Evolutionary conservation across 1,140 invertebrate species (phyloP).

Genomic region (Spodoptera frugiperda): DNA sequence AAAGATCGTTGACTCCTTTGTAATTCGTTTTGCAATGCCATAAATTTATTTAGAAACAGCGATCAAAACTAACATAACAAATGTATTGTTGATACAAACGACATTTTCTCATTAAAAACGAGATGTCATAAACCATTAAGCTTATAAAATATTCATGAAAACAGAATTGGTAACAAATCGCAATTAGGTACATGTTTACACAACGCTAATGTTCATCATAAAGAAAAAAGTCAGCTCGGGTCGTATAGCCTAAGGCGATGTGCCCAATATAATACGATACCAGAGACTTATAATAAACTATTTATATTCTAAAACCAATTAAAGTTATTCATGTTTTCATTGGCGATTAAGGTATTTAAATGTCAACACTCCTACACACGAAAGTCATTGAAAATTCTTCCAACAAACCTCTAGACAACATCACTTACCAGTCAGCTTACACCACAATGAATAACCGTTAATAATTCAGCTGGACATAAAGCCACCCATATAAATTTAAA

Average conservation of each 20-base stretch:
- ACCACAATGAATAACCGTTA: conserved; percentile 12
- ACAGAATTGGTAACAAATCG: conserved; percentile 67
- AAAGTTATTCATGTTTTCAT: conserved; percentile 34
- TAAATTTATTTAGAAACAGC: not conserved
- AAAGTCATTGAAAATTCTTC: conserved; percentile 26
- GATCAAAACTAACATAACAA: not conserved
- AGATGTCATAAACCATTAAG: conserved; percentile 52
- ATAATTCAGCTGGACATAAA: conserved; percentile 35
- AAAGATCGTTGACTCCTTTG: not conserved
- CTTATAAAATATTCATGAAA: conserved; percentile 60
- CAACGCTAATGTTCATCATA: conserved; percentile 62
- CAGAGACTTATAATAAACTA: conserved; percentile 26
- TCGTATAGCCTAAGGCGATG: conserved; percentile 29
- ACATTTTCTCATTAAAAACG: conserved; percentile 55
- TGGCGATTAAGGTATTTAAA: conserved; percentile 9
- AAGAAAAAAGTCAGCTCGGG: conserved; percentile 56
- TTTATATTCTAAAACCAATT: conserved; percentile 42
- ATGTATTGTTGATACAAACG: conserved; percentile 24
- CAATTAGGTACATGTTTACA: conserved; percentile 76
- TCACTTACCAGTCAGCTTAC: conserved; percentile 34
- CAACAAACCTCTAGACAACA: conserved; percentile 3
- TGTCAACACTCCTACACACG: conserved; percentile 2
- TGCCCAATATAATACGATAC: conserved; percentile 21
- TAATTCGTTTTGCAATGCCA: not conserved
- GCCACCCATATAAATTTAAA: conserved; percentile 39